These are phyloP conservation scores for Dasysyrphus tricinctus DNA, from an alignment of 2,888 invertebrate genomes.

Conservation along the genomic window DNA sequence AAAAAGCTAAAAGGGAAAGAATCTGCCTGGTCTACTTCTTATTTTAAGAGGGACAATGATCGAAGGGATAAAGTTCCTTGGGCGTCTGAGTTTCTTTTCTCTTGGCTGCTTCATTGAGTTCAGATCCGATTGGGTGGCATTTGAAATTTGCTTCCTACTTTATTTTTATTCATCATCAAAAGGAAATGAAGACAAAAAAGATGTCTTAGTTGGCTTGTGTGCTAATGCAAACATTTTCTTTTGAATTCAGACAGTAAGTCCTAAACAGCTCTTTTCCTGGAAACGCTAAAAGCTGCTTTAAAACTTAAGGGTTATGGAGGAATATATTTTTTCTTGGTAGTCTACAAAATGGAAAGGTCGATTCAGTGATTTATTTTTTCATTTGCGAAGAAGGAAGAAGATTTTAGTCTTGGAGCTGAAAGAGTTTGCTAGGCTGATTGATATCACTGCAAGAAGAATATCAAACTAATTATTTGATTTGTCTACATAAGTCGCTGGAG, in stretches of 20 bases:
- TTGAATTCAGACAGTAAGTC: not conserved
- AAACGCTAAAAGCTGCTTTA: not conserved
- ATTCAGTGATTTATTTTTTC: not conserved
- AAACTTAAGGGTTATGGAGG: not conserved
- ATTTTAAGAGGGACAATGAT: constrained; percentile 2
- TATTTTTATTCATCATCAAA: not conserved
- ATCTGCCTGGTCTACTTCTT: not conserved
- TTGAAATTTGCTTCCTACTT: constrained; percentile 1
- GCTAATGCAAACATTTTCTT: constrained; percentile 14
- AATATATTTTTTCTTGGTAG: not conserved
- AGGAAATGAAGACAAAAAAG: not conserved
- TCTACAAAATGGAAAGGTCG: not conserved
- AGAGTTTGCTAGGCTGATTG: too few relatives aligned
- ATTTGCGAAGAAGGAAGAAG: too few relatives aligned
- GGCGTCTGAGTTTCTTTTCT: constrained; percentile 26
- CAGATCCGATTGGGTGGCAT: constrained; percentile 11
- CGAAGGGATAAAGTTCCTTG: constrained; percentile 7
- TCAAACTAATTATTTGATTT: too few relatives aligned
- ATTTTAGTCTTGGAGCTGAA: too few relatives aligned
- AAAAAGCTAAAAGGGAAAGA: not conserved
- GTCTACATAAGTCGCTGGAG: too few relatives aligned
- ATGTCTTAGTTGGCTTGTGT: constrained; percentile 1
- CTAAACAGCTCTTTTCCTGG: not conserved
- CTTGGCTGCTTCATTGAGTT: constrained; percentile 24
- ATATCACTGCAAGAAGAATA: too few relatives aligned